Evolutionary conservation across 2,888 invertebrate genomes (phyloP), one percentile per base, ranked within the genome.

Genomic region (Coremacera marginata): DNA sequence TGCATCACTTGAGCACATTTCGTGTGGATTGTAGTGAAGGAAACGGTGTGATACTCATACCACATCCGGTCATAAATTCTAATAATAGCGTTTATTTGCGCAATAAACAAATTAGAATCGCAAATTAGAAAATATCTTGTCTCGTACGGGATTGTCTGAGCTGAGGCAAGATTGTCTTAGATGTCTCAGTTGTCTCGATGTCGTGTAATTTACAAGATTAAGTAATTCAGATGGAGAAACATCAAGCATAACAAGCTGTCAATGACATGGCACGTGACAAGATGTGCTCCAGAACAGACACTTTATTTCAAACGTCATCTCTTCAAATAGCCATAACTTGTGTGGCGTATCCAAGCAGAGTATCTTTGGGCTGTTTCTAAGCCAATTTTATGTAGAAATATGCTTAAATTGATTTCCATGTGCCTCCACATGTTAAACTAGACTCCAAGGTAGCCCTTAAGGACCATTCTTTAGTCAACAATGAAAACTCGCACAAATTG

Each of bases 41-140:
- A 16, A 22, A 22, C 68, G 37, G 19, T 63, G 51, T 44, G 62
- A 73, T 25, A 63, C 51, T 62, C 62, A n/a, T 22, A 51, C 31
- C 16, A 55, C 76, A 76, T 68, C 68, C 70, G 76, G 65, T 34
- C 72, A 73, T 77, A 77, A 77, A 77, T 77, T 73, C 57, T 72
- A 77, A 77, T 77, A 72, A 72, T 60, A 57, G 68, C 67, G 37
- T 57, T 77, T 37, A 72, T 73, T 77, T 25, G 72, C 72, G 67
- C 57, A 72, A 73, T 77, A 77, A 77, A 73, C 72, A 72, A 72
- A 73, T 77, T 73, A 73, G 68, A 62, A 76, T 76, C 70, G 67
- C 76, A 76, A 76, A 76, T 76, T 63, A 76, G 67, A 51, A 67
- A 71, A 73, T 49, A 27, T 60, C 25, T 60, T 60, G 49, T 73